Evolutionary conservation across 2,888 invertebrate species (phyloP).

Genomic region (Cosmia pyralina): DNA sequence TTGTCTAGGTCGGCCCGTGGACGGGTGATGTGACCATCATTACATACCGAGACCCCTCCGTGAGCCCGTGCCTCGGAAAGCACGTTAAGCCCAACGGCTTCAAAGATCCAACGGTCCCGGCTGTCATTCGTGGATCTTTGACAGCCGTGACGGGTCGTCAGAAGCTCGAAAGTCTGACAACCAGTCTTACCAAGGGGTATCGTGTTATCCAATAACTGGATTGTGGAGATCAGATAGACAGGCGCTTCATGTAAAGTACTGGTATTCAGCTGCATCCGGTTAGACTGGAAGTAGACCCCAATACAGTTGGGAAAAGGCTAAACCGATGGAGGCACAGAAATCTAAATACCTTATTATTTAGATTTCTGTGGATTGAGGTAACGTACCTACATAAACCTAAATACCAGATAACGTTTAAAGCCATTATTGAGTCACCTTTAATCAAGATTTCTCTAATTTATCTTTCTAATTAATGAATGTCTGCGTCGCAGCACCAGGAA

Average conservation of each 20-base stretch:
- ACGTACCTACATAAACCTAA: background rate
- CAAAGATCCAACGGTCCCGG: background rate
- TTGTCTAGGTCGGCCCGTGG: background rate
- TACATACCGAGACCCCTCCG: background rate
- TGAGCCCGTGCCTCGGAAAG: background rate
- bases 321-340: background rate
- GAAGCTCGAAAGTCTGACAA: background rate
- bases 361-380: too few relatives aligned
- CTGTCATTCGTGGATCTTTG: background rate
- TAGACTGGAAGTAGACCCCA: background rate
- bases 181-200: background rate
- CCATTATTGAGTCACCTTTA: background rate
- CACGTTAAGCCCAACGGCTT: too few relatives aligned
- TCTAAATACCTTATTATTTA: background rate
- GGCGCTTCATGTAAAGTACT: background rate
- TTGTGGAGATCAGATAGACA: background rate
- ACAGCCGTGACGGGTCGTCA: background rate
- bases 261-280: background rate
- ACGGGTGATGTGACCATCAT: background rate
- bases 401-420: background rate
- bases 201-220: background rate
- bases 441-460: constrained; percentile 4
- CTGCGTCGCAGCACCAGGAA: constrained; percentile 38
- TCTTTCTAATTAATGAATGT: constrained; percentile 27
- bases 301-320: background rate